Percentiles rank a stretch among this genome's conserved stretches.
Evolutionary conservation across 2,888 invertebrate species (phyloP).

Genomic region (Andrena camellia): DNA sequence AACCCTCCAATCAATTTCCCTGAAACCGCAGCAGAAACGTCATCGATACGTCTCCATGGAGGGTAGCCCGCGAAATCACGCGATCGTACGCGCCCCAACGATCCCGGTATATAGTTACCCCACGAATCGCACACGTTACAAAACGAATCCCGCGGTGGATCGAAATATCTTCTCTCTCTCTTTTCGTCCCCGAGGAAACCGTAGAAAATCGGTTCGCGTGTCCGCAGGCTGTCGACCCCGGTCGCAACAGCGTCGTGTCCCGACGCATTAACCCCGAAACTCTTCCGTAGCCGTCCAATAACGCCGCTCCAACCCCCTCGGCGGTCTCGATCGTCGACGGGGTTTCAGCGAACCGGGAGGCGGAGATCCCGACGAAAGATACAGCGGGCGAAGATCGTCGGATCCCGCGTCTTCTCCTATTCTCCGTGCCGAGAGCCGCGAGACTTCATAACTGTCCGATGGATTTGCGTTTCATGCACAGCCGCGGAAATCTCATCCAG

Average conservation of each 20-base stretch:
- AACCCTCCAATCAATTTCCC: neutral
- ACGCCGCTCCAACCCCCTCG: neutral
- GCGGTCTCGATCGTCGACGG: neutral
- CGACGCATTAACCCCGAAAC: conserved; percentile 52
- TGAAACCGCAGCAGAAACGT: neutral
- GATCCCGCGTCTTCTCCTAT: neutral
- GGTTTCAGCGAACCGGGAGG: neutral
- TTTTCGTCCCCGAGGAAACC: conserved; percentile 42
- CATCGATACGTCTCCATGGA: neutral
- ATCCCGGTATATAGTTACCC: neutral
- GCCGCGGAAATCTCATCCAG: neutral
- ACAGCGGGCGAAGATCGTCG: neutral
- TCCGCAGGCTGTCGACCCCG: conserved; percentile 52
- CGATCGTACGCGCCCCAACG: conserved; percentile 15
- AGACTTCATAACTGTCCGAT: conserved; percentile 25
- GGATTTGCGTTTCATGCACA: conserved; percentile 21
- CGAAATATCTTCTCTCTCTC: conserved; percentile 13
- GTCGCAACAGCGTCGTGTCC: conserved; percentile 26
- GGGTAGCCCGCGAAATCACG: conserved; percentile 26
- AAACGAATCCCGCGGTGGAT: conserved; percentile 23
- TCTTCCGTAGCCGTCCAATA: neutral
- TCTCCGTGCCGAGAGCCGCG: neutral
- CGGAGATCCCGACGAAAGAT: neutral
- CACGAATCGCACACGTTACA: conserved; percentile 4
- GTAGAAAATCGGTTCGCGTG: conserved; percentile 59